Evolutionary conservation across 2,113 vertebrate genomes (phyloP).

Genomic region (Orycteropus afer): DNA sequence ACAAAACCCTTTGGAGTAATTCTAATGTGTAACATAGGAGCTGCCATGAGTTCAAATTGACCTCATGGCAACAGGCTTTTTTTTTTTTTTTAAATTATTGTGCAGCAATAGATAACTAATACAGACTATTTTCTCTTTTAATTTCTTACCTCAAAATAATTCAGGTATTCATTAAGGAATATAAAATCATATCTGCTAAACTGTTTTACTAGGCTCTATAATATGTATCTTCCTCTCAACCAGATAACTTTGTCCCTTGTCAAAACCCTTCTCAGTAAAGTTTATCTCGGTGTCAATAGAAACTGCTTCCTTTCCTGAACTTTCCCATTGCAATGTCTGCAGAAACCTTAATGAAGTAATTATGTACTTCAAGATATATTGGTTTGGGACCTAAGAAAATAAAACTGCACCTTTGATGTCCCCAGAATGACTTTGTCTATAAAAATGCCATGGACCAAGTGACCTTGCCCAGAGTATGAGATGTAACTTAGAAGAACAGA

Average conservation of each 20-base stretch:
- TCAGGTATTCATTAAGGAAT: neutral
- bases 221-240: neutral
- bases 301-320: neutral
- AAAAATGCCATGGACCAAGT: slow-evolving; percentile 17
- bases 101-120: neutral
- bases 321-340: neutral
- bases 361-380: slow-evolving; percentile 1
- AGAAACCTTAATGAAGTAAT: slow-evolving; percentile 52
- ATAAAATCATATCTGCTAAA: neutral
- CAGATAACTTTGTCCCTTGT: neutral
- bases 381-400: slow-evolving; percentile 44
- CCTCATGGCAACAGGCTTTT: neutral
- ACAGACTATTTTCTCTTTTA: neutral
- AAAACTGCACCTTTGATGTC: neutral
- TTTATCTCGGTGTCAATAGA: slow-evolving; percentile 1
- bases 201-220: neutral
- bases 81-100: neutral
- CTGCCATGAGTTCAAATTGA: neutral
- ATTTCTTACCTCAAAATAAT: neutral
- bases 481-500: neutral
- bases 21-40: neutral
- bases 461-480: slow-evolving; percentile 13
- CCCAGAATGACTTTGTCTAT: neutral
- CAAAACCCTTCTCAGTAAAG: slow-evolving; percentile 11
- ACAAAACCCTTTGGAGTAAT: neutral